Conservation (phyloP, 2,113 vertebrate species). For the Myrmecobius fasciatus region DNA sequence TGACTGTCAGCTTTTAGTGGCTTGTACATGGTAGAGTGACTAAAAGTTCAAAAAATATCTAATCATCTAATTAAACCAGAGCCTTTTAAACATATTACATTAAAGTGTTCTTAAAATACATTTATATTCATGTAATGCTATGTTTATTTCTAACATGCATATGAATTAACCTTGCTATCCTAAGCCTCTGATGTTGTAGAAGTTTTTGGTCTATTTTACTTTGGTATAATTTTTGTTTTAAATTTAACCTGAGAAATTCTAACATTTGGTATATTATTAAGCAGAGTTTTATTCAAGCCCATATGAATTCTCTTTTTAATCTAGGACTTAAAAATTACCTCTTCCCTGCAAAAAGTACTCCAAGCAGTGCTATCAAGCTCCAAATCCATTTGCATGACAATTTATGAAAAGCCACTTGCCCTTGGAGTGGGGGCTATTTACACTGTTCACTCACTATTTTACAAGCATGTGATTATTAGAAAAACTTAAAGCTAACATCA, state of each 20-base stretch:
- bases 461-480: background rate
- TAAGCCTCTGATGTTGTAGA: background rate
- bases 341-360: background rate
- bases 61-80: background rate
- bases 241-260: slow-evolving; percentile 35
- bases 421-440: background rate
- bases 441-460: background rate
- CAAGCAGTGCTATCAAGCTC: background rate
- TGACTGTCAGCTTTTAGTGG: background rate
- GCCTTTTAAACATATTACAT: background rate
- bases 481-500: background rate
- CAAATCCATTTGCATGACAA: background rate
- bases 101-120: background rate
- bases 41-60: background rate
- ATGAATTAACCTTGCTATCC: slow-evolving; percentile 8
- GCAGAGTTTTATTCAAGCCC: slow-evolving; percentile 43
- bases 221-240: slow-evolving; percentile 24
- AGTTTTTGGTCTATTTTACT: slow-evolving; percentile 36
- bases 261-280: slow-evolving; percentile 28
- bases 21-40: background rate
- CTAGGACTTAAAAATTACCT: rapidly evolving
- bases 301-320: slow-evolving; percentile 14
- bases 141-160: background rate
- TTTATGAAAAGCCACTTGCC: background rate
- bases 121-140: background rate